A percentile compares a stretch with the other conserved stretches of the same genome.
Evolutionary conservation across 2,113 vertebrate species (phyloP).

Genomic region (Camarhynchus parvulus): DNA sequence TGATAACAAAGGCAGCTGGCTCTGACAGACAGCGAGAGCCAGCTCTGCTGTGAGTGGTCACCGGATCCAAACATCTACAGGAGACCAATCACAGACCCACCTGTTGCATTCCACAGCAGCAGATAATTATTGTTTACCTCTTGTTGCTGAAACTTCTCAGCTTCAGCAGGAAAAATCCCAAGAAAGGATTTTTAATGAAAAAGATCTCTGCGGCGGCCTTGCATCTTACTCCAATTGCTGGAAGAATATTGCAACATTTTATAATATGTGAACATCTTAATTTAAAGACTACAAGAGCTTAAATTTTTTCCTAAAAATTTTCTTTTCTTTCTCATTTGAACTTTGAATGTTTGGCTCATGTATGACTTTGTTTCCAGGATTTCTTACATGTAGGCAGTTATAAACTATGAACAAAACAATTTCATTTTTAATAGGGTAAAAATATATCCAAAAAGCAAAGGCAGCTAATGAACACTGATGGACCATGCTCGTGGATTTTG

Average conservation of each 20-base stretch:
- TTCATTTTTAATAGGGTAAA: neutral
- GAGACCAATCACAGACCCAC: too few species aligned
- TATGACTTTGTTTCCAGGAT: neutral
- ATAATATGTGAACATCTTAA: neutral
- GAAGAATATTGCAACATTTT: neutral
- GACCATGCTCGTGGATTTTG: neutral
- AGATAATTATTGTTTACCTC: too few species aligned
- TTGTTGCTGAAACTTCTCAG: too few species aligned
- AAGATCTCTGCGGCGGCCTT: neutral
- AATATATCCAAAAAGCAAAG: neutral
- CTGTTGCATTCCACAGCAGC: too few species aligned
- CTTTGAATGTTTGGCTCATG: neutral
- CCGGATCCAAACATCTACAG: too few species aligned
- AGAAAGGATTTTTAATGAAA: too few species aligned
- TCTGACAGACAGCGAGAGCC: too few species aligned
- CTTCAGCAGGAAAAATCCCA: too few species aligned
- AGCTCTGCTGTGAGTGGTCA: too few species aligned
- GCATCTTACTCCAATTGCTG: neutral
- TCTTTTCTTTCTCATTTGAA: neutral
- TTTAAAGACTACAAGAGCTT: neutral
- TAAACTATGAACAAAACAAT: neutral
- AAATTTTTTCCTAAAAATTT: neutral
- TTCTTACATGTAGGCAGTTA: neutral
- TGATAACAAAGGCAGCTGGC: too few species aligned
- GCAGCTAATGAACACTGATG: neutral